Base-by-base conservation (phyloP, 2,888 invertebrate species). In the Pristionchus entomophagus region DNA sequence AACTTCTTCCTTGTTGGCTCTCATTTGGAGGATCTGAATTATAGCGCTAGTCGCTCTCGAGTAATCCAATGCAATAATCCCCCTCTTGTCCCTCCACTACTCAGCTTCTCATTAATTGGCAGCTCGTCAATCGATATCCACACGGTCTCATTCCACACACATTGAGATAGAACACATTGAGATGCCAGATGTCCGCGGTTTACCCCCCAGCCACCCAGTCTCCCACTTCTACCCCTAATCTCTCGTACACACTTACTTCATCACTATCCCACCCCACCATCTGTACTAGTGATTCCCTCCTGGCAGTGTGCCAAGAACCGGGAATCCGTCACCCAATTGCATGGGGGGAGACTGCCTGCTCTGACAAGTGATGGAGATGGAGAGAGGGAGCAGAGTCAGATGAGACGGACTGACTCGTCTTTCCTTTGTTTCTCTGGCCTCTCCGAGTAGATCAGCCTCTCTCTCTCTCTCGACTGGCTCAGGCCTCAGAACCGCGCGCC, bases 171-270 rank as follows among this genome's bases (percentile, higher is more conserved):
- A n/a, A n/a, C n/a, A 73, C 73, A 73, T 41, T 73, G 41, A 73
- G 73, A 73, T 73, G 73, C 73, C 73, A 73, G 73, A 73, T 73
- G 73, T 73, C 73, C 73, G 19, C 41, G 38, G 73, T 73, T 45
- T 73, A 26, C n/a, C n/a, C n/a, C n/a, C 26, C 73, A 22, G 17
- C 35, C 65, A 2, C 32, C 19, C 26, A 19, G 19, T 69, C 65
- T 69, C 65, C 8, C 65, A 69, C 38, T 38, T 29, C 65, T 38
- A n/a, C 32, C 73, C 41, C 41, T 65, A 65, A 38, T 35, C 65
- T 22, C 65, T 65, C 65, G 19, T 35, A 65, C 41, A 14, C 73
- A 73, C 41, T 45, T 73, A 73, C 73, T 73, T 73, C 73, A 73
- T 73, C 35, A 65, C 65, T 65, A 65, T 73, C 41, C 38, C 41